Evolutionary conservation across 2,797 vertebrate genomes (phyloP), one percentile per base, ranked within the genome.

Genomic region (Oreortyx pictus): DNA sequence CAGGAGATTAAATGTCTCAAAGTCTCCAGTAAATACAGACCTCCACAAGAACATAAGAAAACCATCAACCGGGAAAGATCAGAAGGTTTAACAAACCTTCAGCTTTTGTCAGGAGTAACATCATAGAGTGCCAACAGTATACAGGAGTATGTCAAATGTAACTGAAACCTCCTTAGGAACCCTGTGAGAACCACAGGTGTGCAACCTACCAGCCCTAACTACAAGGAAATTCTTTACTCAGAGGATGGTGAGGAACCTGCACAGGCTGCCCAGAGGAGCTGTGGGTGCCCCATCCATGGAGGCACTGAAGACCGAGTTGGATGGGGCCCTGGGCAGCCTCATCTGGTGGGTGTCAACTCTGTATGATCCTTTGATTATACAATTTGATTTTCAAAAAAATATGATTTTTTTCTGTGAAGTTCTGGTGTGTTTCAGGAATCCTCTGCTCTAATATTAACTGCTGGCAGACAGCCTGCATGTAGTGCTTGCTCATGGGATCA

Each of bases 361-460:
- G n/a, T n/a, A 13, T 13, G 5, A 33, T 20, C 19, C 54, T 33
- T 7, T 33, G 19, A 57, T 54, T 29, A 6, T 31, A 54, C 50
- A 31, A 17, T 54, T 31, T 33, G 18, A 56, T 57, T 70, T 59
- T 60, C 35, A 59, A 19, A 56, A 62, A 33, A 67, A 4, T 2
- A 24, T 57, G 11, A n/a, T n/a, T 56, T n/a, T 39, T 82, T 86
- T 93, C 35, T 62, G 0, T 23, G 11, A 60, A 20, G 66, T 23
- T 73, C 50, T 75, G 46, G 24, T 75, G 43, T 39, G 31, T 47
- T 89, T 29, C 37, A 23, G 25, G 71, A 57, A 31, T 57, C 10
- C 25, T 50, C 33, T 1, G 1, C 25, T 19, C 52, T 60, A 0
- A 0, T 7, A 3, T 23, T 23, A 60, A 20, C 41, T 59, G 33